Evolutionary conservation across 2,113 vertebrate species (phyloP).

Genomic region (Hystrix brachyura): DNA sequence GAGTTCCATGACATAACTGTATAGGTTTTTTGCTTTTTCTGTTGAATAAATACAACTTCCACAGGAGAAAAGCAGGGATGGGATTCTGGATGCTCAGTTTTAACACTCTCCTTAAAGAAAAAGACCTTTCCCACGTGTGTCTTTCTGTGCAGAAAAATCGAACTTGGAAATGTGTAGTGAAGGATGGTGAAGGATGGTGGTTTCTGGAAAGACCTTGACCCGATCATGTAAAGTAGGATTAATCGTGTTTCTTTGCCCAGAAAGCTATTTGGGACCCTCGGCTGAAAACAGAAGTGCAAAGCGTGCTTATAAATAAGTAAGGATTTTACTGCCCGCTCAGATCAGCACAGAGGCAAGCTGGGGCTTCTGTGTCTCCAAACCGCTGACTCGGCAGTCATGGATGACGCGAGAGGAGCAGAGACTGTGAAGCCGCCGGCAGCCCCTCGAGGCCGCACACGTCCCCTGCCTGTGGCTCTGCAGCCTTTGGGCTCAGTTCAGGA

Average conservation of each 20-base stretch:
- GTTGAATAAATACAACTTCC: not conserved
- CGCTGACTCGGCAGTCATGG: not conserved
- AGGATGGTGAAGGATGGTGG: not conserved
- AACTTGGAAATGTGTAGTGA: constrained; percentile 37
- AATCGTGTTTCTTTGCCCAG: constrained; percentile 27
- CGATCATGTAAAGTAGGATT: constrained; percentile 48
- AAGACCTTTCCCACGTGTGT: not conserved
- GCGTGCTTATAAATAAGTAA: constrained; percentile 68
- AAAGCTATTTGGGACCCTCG: constrained; percentile 46
- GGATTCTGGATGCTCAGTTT: not conserved
- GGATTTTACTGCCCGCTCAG: constrained; percentile 49
- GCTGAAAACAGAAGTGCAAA: constrained; percentile 60
- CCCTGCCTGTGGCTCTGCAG: not conserved
- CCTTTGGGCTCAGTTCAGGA: not conserved
- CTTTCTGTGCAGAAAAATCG: constrained; percentile 31
- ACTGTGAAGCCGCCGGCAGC: not conserved
- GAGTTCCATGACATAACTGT: not conserved
- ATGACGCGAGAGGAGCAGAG: not conserved
- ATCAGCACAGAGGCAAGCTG: constrained; percentile 55
- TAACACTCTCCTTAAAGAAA: not conserved
- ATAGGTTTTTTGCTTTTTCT: not conserved
- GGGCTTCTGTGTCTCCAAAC: constrained; percentile 21
- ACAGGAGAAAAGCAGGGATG: not conserved
- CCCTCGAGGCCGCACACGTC: fast-evolving
- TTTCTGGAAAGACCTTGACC: constrained; percentile 54